These are phyloP conservation scores for Odobenus rosmarus DNA, from an alignment of 2,113 vertebrate genomes.

Conservation along the genomic window DNA sequence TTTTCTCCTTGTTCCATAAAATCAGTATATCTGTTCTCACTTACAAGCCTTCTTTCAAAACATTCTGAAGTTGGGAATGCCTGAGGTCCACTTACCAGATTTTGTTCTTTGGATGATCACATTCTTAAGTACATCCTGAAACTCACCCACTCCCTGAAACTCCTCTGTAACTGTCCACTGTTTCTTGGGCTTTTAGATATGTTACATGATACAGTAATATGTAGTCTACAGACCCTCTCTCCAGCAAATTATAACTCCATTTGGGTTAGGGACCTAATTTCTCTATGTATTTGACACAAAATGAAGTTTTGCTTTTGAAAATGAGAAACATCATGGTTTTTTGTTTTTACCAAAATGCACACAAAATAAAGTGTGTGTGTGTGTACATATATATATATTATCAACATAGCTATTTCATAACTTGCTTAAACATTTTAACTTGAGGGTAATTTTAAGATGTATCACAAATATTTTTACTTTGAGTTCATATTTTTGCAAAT, in stretches of 20 bases:
- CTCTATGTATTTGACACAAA: not conserved
- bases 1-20: not conserved
- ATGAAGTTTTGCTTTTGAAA: constrained; percentile 30
- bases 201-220: not conserved
- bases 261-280: not conserved
- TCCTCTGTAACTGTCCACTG: not conserved
- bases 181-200: not conserved
- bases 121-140: not conserved
- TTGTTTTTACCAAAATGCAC: not conserved
- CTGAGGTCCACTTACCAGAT: not conserved
- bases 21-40: not conserved
- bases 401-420: not conserved
- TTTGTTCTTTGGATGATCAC: not conserved
- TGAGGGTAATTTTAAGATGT: not conserved
- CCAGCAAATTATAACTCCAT: not conserved
- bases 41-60: not conserved
- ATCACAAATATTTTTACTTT: not conserved
- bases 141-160: not conserved
- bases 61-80: not conserved
- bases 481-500: not conserved
- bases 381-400: not conserved
- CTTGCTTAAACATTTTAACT: constrained; percentile 27
- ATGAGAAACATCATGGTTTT: not conserved
- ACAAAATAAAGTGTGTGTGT: not conserved
- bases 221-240: not conserved